Evolutionary conservation across 2,113 vertebrate species (phyloP).

Genomic region (Podarcis raffonei): DNA sequence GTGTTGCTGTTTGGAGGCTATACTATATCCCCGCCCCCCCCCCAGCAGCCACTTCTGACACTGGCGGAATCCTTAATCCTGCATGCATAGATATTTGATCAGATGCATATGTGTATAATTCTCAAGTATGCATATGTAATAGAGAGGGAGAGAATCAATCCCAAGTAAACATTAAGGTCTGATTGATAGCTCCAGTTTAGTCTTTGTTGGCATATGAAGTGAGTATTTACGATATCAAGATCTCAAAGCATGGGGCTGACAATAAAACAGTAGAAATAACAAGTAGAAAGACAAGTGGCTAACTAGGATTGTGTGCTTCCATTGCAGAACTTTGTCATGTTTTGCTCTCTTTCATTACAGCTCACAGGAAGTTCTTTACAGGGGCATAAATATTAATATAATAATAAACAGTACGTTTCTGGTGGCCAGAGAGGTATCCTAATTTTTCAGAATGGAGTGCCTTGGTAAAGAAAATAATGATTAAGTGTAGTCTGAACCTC

Average conservation of each 20-base stretch:
- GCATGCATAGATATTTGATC: not conserved
- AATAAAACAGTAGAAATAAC: not conserved
- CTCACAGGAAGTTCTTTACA: not conserved
- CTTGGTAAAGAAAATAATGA: accelerated
- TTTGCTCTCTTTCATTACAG: accelerated
- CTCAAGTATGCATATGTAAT: not conserved
- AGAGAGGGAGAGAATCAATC: not conserved
- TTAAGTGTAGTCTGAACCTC: not conserved
- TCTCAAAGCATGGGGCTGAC: not conserved
- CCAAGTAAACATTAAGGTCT: not conserved
- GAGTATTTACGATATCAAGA: not conserved
- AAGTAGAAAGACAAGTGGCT: not conserved
- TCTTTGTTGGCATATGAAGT: not conserved
- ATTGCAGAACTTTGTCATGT: not conserved
- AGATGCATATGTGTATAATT: not conserved
- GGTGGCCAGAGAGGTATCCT: not conserved
- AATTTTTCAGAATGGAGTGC: accelerated
- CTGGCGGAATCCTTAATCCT: not conserved
- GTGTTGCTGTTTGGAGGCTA: not conserved
- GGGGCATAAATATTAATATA: not conserved
- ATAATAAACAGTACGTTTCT: not conserved
- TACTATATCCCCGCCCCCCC: not conserved
- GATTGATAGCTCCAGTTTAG: not conserved
- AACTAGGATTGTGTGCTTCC: not conserved
- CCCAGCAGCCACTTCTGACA: not conserved